Evolutionary conservation across 2,113 vertebrate genomes (phyloP).

Genomic region (Eulemur macaco): DNA sequence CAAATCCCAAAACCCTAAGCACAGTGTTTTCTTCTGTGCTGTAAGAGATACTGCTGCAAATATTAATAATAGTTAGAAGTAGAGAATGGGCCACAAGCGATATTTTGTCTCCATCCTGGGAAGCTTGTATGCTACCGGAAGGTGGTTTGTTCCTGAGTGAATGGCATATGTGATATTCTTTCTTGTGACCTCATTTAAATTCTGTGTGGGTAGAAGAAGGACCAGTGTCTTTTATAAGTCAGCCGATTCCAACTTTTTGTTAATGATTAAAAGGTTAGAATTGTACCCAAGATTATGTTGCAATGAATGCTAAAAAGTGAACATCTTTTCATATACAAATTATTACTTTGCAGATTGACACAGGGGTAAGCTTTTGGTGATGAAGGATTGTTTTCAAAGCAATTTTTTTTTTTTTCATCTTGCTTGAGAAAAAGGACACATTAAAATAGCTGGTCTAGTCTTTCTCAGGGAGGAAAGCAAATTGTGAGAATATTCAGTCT

Average conservation of each 20-base stretch:
- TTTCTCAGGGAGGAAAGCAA: constrained; percentile 10
- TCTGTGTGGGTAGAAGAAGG: constrained; percentile 40
- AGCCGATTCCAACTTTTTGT: constrained; percentile 26
- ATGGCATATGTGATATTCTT: constrained; percentile 44
- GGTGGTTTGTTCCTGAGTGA: constrained; percentile 58
- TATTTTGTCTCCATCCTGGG: not conserved
- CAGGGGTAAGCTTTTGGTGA: not conserved
- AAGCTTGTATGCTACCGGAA: constrained; percentile 34
- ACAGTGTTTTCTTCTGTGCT: not conserved
- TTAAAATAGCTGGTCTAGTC: constrained; percentile 48
- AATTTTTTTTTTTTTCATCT: constrained; percentile 6
- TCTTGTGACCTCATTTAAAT: constrained; percentile 68
- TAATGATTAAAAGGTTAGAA: constrained; percentile 49
- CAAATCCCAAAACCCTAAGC: not conserved
- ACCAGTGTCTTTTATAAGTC: constrained; percentile 37
- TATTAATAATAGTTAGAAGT: not conserved
- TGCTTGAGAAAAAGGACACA: constrained; percentile 35
- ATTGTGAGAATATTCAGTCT: constrained; percentile 12
- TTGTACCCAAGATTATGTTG: not conserved
- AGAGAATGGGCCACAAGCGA: not conserved
- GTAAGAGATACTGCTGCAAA: not conserved
- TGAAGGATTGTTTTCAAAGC: constrained; percentile 30
- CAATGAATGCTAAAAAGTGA: constrained; percentile 16
- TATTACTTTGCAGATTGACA: constrained; percentile 28
- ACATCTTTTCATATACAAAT: constrained; percentile 6